Percentiles rank a stretch among this genome's conserved stretches.
Evolutionary conservation across 2,797 vertebrate genomes (phyloP).

Genomic region (Euthynnus affinis): DNA sequence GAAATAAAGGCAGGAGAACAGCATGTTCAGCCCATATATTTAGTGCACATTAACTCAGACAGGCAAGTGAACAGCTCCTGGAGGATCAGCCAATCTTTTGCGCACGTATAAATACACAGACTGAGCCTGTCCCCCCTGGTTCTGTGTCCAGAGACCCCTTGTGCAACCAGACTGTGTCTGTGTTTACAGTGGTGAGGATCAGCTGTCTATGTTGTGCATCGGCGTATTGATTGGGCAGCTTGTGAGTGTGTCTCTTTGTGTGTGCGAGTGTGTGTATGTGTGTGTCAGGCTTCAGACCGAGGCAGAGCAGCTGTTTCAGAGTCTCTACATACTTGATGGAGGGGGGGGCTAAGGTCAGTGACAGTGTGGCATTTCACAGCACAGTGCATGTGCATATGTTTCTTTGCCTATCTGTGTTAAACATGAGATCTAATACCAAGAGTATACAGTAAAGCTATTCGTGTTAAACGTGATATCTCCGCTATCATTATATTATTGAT

Average conservation of each 20-base stretch:
- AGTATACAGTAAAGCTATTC: not conserved
- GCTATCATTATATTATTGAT: not conserved
- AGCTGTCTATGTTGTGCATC: constrained; percentile 52
- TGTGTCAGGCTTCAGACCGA: constrained; percentile 39
- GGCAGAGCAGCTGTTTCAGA: constrained; percentile 75
- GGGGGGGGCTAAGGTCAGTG: constrained; percentile 56
- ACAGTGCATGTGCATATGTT: constrained; percentile 43
- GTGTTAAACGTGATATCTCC: constrained; percentile 16
- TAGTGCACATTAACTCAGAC: constrained; percentile 41
- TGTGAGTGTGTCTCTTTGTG: constrained; percentile 16
- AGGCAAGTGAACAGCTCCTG: constrained; percentile 13
- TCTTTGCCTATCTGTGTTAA: constrained; percentile 47
- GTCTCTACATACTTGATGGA: constrained; percentile 56
- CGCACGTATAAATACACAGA: constrained; percentile 22
- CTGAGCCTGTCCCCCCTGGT: constrained; percentile 14
- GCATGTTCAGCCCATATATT: constrained; percentile 57
- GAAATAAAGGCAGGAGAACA: constrained; percentile 66
- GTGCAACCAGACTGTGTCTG: constrained; percentile 50
- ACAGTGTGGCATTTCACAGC: constrained; percentile 74
- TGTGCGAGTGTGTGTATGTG: constrained; percentile 27
- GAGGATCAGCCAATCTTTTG: constrained; percentile 34
- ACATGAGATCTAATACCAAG: constrained; percentile 9
- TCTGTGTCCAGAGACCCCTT: constrained; percentile 33
- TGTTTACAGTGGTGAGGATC: constrained; percentile 69
- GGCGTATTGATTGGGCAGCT: constrained; percentile 46